These are phyloP conservation scores for Romanogobio albipinnatus DNA, from an alignment of 2,113 vertebrate genomes.

Conservation along the genomic window DNA sequence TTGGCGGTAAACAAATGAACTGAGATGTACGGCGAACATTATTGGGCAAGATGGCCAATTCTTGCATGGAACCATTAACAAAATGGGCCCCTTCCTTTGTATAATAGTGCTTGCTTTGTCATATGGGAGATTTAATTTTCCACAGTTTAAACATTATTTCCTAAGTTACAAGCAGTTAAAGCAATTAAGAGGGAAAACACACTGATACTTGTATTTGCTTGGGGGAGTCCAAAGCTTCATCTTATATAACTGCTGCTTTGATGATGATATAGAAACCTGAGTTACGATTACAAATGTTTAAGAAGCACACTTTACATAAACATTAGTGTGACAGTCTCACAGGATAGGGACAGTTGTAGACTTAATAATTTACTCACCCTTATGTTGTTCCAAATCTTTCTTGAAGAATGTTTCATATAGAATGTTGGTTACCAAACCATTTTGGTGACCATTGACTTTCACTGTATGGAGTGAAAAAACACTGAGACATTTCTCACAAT, in stretches of 20 bases:
- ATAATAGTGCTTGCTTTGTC: constrained; percentile 58
- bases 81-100: constrained; percentile 66
- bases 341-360: neutral
- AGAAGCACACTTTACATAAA: neutral
- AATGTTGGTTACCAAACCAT: neutral
- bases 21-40: constrained; percentile 75
- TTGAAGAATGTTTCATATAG: neutral
- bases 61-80: constrained; percentile 72
- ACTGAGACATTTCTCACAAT: neutral
- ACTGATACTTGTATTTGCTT: constrained; percentile 31
- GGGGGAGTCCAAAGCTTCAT: constrained; percentile 28
- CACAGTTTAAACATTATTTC: constrained; percentile 58
- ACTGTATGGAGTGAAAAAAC: neutral
- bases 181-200: constrained; percentile 54
- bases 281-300: constrained; percentile 9
- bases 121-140: constrained; percentile 57
- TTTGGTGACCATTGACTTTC: neutral
- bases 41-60: constrained; percentile 75
- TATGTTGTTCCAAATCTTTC: neutral
- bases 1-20: constrained; percentile 74
- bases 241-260: constrained; percentile 39
- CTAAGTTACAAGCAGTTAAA: constrained; percentile 55
- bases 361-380: neutral
- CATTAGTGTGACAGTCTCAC: neutral
- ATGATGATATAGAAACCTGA: constrained; percentile 20